phyloP scores from a whole-genome alignment of 1,140 invertebrate species.

The Gryllus bimaculatus region DNA sequence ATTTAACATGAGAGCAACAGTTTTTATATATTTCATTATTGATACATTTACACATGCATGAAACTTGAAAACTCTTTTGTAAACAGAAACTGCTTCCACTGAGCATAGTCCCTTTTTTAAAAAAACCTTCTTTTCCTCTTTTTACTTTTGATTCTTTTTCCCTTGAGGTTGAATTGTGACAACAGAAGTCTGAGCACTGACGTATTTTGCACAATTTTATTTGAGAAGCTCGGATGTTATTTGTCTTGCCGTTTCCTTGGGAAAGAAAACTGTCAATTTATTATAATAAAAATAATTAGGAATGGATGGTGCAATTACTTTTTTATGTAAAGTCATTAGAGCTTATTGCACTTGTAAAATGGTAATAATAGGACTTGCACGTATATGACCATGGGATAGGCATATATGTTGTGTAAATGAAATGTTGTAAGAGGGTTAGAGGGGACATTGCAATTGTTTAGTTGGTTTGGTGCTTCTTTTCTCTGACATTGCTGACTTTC shows the following conservation, averaged over 20 bases:
- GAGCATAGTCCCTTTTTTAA: not conserved
- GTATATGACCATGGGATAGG: not conserved
- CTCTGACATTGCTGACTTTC: constrained; percentile 16
- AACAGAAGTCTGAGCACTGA: not conserved
- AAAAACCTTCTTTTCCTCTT: not conserved
- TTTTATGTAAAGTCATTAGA: not conserved
- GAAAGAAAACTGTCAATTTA: not conserved
- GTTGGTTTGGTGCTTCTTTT: constrained; percentile 15
- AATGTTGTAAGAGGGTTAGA: not conserved
- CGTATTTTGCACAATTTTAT: not conserved
- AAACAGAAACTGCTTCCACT: constrained; percentile 4
- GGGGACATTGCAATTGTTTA: not conserved
- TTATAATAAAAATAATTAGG: not conserved
- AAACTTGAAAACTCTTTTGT: not conserved
- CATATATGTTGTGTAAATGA: not conserved
- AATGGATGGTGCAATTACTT: not conserved
- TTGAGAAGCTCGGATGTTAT: not conserved
- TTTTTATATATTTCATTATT: not conserved
- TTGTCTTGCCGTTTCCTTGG: not conserved
- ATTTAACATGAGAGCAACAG: not conserved
- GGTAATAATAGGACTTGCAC: not conserved
- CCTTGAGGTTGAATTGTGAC: not conserved
- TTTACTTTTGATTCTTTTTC: not conserved
- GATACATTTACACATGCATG: constrained; percentile 1
- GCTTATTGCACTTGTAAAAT: not conserved